Evolutionary conservation across 53 echinoderm and acorn worm genomes (phyloP), one percentile per base, ranked within the genome.

Genomic region (Echinarachnius parma): DNA sequence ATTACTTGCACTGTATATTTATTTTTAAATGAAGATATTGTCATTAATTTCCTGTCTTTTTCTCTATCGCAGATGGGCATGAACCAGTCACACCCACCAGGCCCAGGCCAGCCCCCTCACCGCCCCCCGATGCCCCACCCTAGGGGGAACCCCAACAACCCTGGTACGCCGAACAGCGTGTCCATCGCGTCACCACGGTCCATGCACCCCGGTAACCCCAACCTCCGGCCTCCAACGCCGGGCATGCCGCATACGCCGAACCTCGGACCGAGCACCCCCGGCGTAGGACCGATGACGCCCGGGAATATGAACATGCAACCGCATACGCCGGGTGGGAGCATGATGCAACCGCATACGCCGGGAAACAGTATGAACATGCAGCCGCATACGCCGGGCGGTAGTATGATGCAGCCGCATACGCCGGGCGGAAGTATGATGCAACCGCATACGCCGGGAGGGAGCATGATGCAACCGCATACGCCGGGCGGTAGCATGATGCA

Each of bases 171-270:
- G 54, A 84, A 53, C 81, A 77, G 37, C 48, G 78, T 36, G 32
- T 64, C 62, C 55, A 74, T 68, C 75, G 78, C 77, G 53, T 80
- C 83, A 14, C 81, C 80, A 15, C 71, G 78, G 5, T 81, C 82
- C 42, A 93, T 83, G 72, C 89, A 84, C 47, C 76, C 81, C 61
- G 53, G 52, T 25, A 76, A 76, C 48, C 66, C 72, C 23, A 79
- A 79, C 57, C 69, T 77, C 4, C 64, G 85, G 59, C 83, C 89
- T 30, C 89, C 93, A 9, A 86, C 83, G n/a, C 85, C 85, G n/a
- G 83, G 86, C 1, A 81, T 89, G 78, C 89, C 89, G 2, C 89
- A 87, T 62, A 84, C 86, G 4, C 74, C 75, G 3, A 83, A 79
- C 75, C 62, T 70, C 62, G 68, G 35, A 27, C 75, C 75, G 3